Evolutionary conservation across 2,888 invertebrate genomes (phyloP), one percentile per base, ranked within the genome.

Genomic region (Rhamnusium bicolor): DNA sequence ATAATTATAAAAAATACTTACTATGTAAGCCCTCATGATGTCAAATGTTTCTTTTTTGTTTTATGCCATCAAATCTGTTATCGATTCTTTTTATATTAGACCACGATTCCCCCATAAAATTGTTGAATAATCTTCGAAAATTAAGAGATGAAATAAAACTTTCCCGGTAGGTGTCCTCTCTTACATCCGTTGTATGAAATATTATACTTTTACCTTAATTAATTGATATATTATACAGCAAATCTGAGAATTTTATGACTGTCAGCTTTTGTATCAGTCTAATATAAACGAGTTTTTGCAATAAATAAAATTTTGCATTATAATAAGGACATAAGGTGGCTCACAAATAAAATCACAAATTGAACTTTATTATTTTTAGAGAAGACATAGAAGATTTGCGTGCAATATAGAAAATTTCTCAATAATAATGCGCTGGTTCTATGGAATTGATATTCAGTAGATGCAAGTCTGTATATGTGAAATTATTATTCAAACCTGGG

Each of bases 21-120:
- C 54, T 14, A 14, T 27, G 27, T n/a, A 14, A 56, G 54, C 54
- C 54, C 54, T 56, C 54, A 56, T 56, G 54, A 27, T 56, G 19
- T n/a, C 27, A 56, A 14, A 27, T 14, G 27, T 56, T 1, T 56
- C 27, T 56, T 21, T 27, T 24, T n/a, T 56, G 24, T 56, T 27
- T n/a, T 40, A 40, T 12, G n/a, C 4, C 2, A 12, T 7, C 5
- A 24, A 8, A 56, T 7, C n/a, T 56, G 24, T 14, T 24, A 7
- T 6, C 6, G 14, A 27, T 24, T 14, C 14, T 56, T 56, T 56
- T 56, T 56, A 27, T 56, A 24, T 56, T 5, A 5, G 6, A 2
- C 14, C 8, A 56, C 14, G 16, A 14, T 27, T 54, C 19, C 54
- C 24, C 24, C 24, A 56, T 14, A 24, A 14, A 27, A 40, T n/a